Evolutionary conservation across 2,797 vertebrate genomes (phyloP).

Genomic region (Notolabrus celidotus): DNA sequence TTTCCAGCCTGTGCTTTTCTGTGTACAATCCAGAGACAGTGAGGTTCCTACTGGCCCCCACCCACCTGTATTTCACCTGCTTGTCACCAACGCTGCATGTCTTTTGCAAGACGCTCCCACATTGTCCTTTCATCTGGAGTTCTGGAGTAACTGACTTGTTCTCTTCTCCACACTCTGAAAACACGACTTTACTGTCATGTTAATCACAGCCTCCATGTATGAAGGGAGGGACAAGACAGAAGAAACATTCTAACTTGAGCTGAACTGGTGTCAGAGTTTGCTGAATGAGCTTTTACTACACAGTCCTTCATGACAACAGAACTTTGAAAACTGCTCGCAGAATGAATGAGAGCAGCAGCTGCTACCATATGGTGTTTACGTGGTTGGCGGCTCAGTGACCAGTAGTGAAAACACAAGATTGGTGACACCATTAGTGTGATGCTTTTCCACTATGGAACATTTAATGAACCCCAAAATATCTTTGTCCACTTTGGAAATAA

Average conservation of each 20-base stretch:
- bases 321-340: conserved; percentile 65
- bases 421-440: conserved; percentile 68
- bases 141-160: background rate
- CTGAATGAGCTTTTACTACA: conserved; percentile 33
- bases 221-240: background rate
- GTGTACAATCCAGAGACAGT: background rate
- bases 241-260: conserved; percentile 5
- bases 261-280: conserved; percentile 34
- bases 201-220: background rate
- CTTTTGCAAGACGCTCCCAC: background rate
- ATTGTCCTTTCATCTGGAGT: background rate
- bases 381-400: conserved; percentile 70
- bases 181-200: background rate
- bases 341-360: conserved; percentile 69
- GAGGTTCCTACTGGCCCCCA: too few species aligned
- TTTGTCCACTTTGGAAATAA: conserved; percentile 33
- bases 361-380: conserved; percentile 74
- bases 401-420: conserved; percentile 62
- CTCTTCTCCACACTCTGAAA: background rate
- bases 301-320: conserved; percentile 48
- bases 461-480: conserved; percentile 30
- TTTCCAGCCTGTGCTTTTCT: background rate
- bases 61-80: conserved; percentile 1
- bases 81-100: background rate
- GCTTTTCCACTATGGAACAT: conserved; percentile 47